Evolutionary conservation across 2,113 vertebrate species (phyloP), one percentile per base, ranked within the genome.

Genomic region (Pelecanoides urinatrix): DNA sequence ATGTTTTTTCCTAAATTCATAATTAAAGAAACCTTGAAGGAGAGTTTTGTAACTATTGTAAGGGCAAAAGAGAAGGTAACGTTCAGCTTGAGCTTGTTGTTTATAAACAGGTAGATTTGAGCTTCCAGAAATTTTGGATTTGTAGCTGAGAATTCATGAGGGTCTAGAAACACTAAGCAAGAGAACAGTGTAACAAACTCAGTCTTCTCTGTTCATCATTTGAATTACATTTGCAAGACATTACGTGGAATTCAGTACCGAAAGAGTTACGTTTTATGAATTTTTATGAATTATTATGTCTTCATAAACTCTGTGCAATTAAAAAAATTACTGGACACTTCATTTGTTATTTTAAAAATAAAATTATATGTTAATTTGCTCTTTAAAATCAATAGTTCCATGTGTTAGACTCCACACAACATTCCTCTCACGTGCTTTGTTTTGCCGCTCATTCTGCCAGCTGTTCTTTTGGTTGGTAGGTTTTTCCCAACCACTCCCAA

Each of bases 1-100:
- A 21, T 84, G 18, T 66, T 59, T 94, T 82, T 74, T 13, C 58
- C 70, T 73, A 18, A 27, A 32, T 90, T 92, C 53, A 63, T 95
- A 88, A 94, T 85, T 90, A 94, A 90, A 76, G 81, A 86, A 90
- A 44, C 13, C 55, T 93, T 3, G 4, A 77, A 86, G 67, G 77
- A 96, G 62, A 77, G 36, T 40, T 88, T 90, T 85, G 42, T 84
- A 84, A 30, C 44, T 77, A 10, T 88, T 84, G 9, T 4, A 90
- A 50, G 53, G 70, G 34, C 81, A 47, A 88, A 93, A 79, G 45
- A 59, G 22, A 17, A 65, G 11, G 42, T 75, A 81, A 26, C 1
- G 5, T n/a, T 71, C 38, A 50, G 26, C 82, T 49, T 59, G 55
- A 75, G 71, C 62, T 70, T 91, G 32, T 87, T 65, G 56, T 68